These are phyloP conservation scores for Atherinomorus stipes DNA, from an alignment of 2,113 vertebrate species.

Conservation along the genomic window DNA sequence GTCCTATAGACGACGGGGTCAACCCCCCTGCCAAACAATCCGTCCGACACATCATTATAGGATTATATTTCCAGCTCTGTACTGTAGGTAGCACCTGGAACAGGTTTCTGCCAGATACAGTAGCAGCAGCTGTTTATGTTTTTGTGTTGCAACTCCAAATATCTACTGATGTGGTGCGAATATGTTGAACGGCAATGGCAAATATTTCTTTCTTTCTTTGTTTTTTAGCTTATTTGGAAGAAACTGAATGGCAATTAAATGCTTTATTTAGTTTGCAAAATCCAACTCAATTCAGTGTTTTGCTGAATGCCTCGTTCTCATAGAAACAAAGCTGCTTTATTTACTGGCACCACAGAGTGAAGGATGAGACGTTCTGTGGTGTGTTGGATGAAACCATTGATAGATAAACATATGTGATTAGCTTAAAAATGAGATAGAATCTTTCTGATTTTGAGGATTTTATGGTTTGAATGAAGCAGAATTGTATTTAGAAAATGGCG, in stretches of 20 bases:
- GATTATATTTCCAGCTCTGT: conserved; percentile 57
- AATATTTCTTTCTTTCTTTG: neutral
- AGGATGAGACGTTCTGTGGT: neutral
- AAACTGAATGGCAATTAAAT: neutral
- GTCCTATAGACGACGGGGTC: conserved; percentile 50
- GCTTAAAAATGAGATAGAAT: neutral
- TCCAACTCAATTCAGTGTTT: neutral
- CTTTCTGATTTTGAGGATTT: neutral
- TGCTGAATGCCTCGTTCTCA: neutral
- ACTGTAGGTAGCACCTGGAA: conserved; percentile 49
- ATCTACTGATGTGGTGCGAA: neutral
- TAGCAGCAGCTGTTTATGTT: conserved; percentile 46
- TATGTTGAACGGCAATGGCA: neutral
- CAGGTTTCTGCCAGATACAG: conserved; percentile 37
- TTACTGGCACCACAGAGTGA: neutral
- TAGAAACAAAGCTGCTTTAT: neutral
- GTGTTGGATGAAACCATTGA: conserved; percentile 9
- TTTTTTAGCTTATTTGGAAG: neutral
- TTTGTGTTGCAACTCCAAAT: conserved; percentile 14
- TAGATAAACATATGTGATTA: too few relatives aligned
- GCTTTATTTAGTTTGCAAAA: conserved; percentile 12
- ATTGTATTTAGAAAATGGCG: neutral
- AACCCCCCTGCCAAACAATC: conserved; percentile 50
- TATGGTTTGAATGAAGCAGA: neutral
- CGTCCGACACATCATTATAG: conserved; percentile 53